Evolutionary conservation across 2,888 invertebrate species (phyloP).

Genomic region (Laothoe populi): DNA sequence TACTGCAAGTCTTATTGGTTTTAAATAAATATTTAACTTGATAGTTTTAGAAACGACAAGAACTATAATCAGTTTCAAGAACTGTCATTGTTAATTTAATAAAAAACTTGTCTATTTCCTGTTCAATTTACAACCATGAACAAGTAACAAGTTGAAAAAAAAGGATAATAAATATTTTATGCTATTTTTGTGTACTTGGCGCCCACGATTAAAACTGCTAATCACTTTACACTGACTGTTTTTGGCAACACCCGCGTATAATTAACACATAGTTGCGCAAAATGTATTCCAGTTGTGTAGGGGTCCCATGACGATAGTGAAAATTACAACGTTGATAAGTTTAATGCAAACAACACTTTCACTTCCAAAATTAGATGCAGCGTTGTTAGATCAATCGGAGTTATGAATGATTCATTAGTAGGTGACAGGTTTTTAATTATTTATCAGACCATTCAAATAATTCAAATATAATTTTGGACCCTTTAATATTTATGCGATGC

Average conservation of each 20-base stretch:
- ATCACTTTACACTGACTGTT: conserved; percentile 2
- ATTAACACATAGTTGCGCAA: conserved; percentile 26
- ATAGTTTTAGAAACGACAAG: neutral
- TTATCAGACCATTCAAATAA: neutral
- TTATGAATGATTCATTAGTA: neutral
- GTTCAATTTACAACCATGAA: neutral
- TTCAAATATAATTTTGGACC: neutral
- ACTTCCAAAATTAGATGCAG: conserved; percentile 14
- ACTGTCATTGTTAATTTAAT: no score
- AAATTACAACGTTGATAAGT: conserved; percentile 21
- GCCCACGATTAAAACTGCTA: conserved; percentile 1
- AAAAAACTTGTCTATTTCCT: no score
- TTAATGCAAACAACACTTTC: conserved; percentile 27
- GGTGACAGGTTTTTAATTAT: conserved; percentile 1
- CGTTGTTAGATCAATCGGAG: neutral
- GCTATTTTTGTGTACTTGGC: neutral
- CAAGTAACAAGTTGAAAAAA: neutral
- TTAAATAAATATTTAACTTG: neutral
- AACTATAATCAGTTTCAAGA: no score
- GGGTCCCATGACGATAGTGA: conserved; percentile 26
- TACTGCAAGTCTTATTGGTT: neutral
- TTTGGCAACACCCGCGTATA: conserved; percentile 15
- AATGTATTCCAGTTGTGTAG: conserved; percentile 12
- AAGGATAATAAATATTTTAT: neutral
- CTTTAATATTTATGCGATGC: neutral